phyloP scores from a whole-genome alignment of 2,888 invertebrate genomes.

The Embidobia sp. region DNA sequence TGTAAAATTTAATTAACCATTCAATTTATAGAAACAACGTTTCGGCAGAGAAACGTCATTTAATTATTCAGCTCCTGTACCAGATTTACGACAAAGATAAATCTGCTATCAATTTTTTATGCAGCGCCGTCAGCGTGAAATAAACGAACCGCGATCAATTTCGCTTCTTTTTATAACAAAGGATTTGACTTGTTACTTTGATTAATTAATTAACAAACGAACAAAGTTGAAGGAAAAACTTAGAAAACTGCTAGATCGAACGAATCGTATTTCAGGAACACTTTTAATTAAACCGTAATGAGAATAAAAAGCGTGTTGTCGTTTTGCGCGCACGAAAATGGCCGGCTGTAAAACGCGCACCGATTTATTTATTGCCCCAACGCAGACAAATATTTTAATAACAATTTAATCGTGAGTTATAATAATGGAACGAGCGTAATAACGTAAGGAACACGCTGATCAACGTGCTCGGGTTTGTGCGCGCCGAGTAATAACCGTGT shows the following conservation, averaged over 20 bases:
- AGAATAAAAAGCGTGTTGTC: too few relatives aligned
- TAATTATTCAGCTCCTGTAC: constrained; percentile 21
- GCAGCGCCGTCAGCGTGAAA: background rate
- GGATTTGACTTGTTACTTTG: too few relatives aligned
- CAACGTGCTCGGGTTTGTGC: background rate
- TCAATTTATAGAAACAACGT: constrained; percentile 14
- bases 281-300: too few relatives aligned
- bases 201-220: too few relatives aligned
- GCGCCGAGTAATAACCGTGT: constrained; percentile 16
- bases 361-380: constrained; percentile 6
- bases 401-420: constrained; percentile 4
- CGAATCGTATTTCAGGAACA: too few relatives aligned
- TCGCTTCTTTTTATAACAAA: background rate
- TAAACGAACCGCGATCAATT: background rate
- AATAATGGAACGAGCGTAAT: constrained; percentile 17
- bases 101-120: constrained; percentile 32
- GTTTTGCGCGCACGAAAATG: background rate
- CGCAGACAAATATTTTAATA: constrained; percentile 12
- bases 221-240: too few relatives aligned
- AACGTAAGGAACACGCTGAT: constrained; percentile 15
- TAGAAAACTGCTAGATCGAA: too few relatives aligned
- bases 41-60: constrained; percentile 9
- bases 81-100: constrained; percentile 29
- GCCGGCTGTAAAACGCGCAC: background rate
- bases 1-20: background rate